Percentiles rank a stretch among this genome's conserved stretches.
These are phyloP conservation scores for Notiomystis cincta DNA, from an alignment of 2,113 vertebrate genomes.

Conservation along the genomic window DNA sequence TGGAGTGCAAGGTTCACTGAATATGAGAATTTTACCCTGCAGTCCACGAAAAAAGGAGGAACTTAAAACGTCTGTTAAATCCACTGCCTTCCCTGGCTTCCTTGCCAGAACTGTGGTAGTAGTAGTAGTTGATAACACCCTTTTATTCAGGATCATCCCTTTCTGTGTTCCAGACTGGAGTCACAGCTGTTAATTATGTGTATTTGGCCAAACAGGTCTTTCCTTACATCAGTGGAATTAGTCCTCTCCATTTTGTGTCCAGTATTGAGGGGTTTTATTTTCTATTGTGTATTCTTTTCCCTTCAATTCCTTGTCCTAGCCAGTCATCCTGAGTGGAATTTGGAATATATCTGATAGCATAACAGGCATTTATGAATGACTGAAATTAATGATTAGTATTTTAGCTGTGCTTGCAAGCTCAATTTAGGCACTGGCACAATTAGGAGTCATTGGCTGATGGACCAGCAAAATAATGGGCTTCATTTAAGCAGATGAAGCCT, in stretches of 20 bases:
- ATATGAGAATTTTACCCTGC: neutral
- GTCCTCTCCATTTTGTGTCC: neutral
- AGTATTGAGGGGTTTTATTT: neutral
- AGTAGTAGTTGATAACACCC: neutral
- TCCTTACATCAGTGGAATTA: neutral
- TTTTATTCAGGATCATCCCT: neutral
- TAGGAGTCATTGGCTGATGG: neutral
- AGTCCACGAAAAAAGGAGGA: neutral
- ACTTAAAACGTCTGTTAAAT: neutral
- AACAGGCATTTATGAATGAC: neutral
- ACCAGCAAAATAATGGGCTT: neutral
- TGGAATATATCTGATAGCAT: neutral
- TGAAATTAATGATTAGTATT: neutral
- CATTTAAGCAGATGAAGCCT: neutral
- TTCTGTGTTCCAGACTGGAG: neutral
- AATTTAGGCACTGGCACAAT: neutral
- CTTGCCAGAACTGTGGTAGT: neutral
- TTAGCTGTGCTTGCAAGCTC: neutral
- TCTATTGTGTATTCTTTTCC: neutral
- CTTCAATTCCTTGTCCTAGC: neutral
- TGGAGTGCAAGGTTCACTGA: neutral
- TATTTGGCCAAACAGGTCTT: slow-evolving; percentile 16
- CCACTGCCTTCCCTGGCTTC: neutral
- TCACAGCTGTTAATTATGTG: neutral
- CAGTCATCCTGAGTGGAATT: neutral